Base-by-base conservation (phyloP, 2,888 invertebrate species). In the Ellobium chinense region DNA sequence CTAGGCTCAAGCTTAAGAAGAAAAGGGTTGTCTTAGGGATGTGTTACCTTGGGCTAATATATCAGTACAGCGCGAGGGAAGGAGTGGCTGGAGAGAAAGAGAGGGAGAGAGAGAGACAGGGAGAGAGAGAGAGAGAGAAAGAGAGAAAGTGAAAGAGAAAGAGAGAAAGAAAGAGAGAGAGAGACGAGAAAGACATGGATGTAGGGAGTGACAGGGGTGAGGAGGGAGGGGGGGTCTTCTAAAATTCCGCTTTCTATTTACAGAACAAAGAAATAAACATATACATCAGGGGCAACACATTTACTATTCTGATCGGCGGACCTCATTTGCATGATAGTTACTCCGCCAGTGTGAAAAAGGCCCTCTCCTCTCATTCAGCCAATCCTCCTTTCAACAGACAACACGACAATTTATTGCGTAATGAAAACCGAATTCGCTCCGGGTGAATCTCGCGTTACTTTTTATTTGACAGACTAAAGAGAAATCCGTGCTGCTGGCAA, bases 121-220 rank as follows among this genome's bases (percentile, higher is more conserved):
- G 31, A 31, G 21, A 65, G n/a, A 65, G 37, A 27, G 46, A 29
- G 31, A 18, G 5, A 18, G 65, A 14, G 66, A 65, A 7, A 37
- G 65, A 63, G 36, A 46, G 54, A 46, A 34, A 46, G 56, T 34
- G 39, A 21, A 24, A 29, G 66, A 39, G 46, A 21, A 31, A 66
- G 14, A 63, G 2, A 63, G 34, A 24, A 24, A 74, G 58, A 24
- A 12, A 37, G 34, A 39, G 75, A 56, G 24, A 56, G 72, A 56
- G 72, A 56, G 72, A 36, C 24, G 34, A 72, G 56, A 72, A 36
- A 72, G 56, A 54, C 54, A 54, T 3, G 27, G 72, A 72, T 4
- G n/a, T 3, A 54, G 56, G n/a, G 72, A 56, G 54, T 36, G 72
- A 72, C 9, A 72, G 72, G 29, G 72, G 27, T 21, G n/a, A 37